Evolutionary conservation across 2,797 vertebrate genomes (phyloP).

Genomic region (Cossypha heuglini): DNA sequence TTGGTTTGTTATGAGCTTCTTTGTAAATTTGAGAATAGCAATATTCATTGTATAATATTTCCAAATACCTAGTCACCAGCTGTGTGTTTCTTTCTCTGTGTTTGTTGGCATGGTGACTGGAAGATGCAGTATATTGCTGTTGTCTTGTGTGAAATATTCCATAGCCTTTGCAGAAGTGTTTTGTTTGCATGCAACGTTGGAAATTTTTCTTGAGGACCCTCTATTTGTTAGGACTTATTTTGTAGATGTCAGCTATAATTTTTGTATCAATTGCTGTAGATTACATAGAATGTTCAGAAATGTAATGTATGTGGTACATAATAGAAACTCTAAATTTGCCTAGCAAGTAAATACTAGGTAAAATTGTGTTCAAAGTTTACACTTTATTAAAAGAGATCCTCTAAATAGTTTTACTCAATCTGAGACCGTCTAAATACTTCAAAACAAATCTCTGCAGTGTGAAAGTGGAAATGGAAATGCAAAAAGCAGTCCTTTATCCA

Average conservation of each 20-base stretch:
- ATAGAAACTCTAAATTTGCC: not conserved
- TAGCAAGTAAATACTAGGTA: not conserved
- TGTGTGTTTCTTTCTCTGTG: not conserved
- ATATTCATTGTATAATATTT: not conserved
- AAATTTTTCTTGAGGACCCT: not conserved
- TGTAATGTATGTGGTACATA: not conserved
- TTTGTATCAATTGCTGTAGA: not conserved
- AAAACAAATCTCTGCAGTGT: not conserved
- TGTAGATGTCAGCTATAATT: not conserved
- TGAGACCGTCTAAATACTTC: not conserved
- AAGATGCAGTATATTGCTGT: not conserved
- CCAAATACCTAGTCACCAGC: not conserved
- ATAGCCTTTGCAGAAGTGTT: not conserved
- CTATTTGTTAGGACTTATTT: not conserved
- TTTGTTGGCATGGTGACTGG: not conserved
- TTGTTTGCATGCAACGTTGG: not conserved
- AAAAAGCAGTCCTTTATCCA: not conserved
- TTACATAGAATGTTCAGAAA: not conserved
- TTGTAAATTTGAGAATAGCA: not conserved
- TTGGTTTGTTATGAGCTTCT: not conserved
- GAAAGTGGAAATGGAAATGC: not conserved
- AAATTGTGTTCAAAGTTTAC: not conserved
- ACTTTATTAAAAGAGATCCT: not conserved
- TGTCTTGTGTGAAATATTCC: not conserved
- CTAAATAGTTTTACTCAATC: not conserved